Evolutionary conservation across 2,888 invertebrate genomes (phyloP), one percentile per base, ranked within the genome.

Genomic region (Lordiphosa andalusiaca): DNA sequence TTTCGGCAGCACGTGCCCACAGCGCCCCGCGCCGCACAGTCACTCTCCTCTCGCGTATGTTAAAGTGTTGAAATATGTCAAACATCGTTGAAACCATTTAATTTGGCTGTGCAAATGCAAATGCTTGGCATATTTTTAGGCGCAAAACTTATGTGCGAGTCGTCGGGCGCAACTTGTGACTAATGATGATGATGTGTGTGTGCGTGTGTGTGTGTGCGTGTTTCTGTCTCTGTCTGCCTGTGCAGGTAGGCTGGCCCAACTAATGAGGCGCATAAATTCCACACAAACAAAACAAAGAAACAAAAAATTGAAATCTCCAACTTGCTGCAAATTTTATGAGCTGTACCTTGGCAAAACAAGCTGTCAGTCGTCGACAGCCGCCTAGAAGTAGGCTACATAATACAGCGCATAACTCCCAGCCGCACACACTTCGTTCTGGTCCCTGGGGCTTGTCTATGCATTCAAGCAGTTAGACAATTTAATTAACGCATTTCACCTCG

Each of bases 181-280:
- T 86, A 84, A 84, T 84, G 84, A 84, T 86, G 86, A 71, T 76
- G 84, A 70, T 68, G 61, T 63, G 59, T 53, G 52, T 41, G 58
- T 38, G 53, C 23, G 46, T 39, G 37, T 48, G 16, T n/a, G n/a
- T n/a, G n/a, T n/a, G n/a, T n/a, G n/a, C n/a, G n/a, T n/a, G n/a
- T n/a, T n/a, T n/a, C n/a, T n/a, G n/a, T n/a, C n/a, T 49, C 19
- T 19, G 19, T 19, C 3, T 19, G 19, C 4, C 37, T 13, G 23
- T 7, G 25, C 16, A 44, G 35, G 19, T 25, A 36, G 54, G 55
- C 62, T 57, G 67, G 65, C 73, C 74, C 80, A 81, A 86, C 80
- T 85, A 85, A 85, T 85, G 84, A 85, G 84, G 86, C 82, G 84
- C 84, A 84, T 84, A 86, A 86, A 86, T 86, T 84, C 70, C 67